Base-by-base conservation (phyloP, 2,113 vertebrate species). In the Holacanthus passer region DNA sequence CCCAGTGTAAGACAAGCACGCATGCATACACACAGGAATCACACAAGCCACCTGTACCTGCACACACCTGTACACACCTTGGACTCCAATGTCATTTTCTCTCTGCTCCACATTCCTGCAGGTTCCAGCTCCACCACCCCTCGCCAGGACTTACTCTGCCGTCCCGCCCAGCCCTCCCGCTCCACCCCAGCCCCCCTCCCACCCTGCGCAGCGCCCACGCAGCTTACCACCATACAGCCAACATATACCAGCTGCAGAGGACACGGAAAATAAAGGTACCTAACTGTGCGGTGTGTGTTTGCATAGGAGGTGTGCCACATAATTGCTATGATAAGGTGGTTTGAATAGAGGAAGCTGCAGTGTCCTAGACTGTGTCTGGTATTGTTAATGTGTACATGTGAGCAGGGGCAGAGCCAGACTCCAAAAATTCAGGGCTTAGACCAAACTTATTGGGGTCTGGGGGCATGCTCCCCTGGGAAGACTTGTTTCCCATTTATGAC, bases 231-330 rank as follows among this genome's bases (percentile, higher is more conserved):
- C 80, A 2, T 90, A 91, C 77, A 73, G 52, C 60, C 90, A 89
- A 20, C 90, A 92, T 9, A 24, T 66, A 8, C 66, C 77, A 7
- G 64, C 88, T 1, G 41, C 58, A 48, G 94, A 94, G 3, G 94
- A 95, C 55, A 74, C 93, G 19, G 95, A 95, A 6, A 94, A 89
- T 13, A 94, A 91, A 95, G 95, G 95, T 95, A 89, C 4, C 7
- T 12, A 20, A 22, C 22, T 12, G 14, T 12, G 7, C 4, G 4
- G 7, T 9, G 39, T 56, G 47, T 22, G 39, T 10, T 20, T 22
- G 64, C 45, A 62, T 32, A 7, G 68, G 17, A 32, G 62, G 55
- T n/a, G 19, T 37, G 19, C 20, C 24, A 12, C 4, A 58, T 41
- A 20, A 14, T 27, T 27, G 19, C 27, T 52, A 48, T 39, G 7